Conservation (phyloP, 2,113 vertebrate genomes). For the Cygnus buccinator region DNA sequence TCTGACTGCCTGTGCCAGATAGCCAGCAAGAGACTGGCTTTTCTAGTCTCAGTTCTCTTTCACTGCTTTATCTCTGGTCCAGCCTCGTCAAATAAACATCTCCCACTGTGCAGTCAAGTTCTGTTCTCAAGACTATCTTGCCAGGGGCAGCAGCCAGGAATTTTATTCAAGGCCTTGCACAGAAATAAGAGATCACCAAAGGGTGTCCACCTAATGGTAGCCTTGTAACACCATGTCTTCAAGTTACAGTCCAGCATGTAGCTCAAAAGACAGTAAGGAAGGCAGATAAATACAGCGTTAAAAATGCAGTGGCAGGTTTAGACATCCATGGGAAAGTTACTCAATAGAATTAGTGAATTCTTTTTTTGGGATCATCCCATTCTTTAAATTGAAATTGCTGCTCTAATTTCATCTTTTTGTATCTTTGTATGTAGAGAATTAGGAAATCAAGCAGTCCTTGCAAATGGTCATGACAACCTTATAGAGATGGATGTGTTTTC, state of each 20-base stretch:
- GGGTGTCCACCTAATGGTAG: neutral
- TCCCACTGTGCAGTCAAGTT: neutral
- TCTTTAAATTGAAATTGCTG: slow-evolving; percentile 30
- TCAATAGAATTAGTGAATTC: neutral
- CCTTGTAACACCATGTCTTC: neutral
- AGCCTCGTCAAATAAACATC: neutral
- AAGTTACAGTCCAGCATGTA: neutral
- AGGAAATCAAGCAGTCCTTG: slow-evolving; percentile 84
- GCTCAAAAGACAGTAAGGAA: neutral
- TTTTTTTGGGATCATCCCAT: slow-evolving; percentile 19
- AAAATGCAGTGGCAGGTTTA: neutral
- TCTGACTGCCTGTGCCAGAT: neutral
- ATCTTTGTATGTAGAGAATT: slow-evolving; percentile 81
- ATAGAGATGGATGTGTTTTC: slow-evolving; percentile 86
- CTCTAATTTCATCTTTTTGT: slow-evolving; percentile 74
- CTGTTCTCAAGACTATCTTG: neutral
- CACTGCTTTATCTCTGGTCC: neutral
- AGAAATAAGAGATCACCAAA: neutral
- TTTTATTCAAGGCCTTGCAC: slow-evolving; percentile 5
- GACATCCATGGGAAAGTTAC: neutral
- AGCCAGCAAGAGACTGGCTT: neutral
- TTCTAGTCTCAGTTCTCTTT: neutral
- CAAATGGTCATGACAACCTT: slow-evolving; percentile 83
- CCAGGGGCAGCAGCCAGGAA: neutral
- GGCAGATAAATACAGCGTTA: neutral